Percentiles rank a stretch among this genome's conserved stretches.
phyloP scores from a whole-genome alignment of 2,113 vertebrate genomes.

The Xenopus laevis region DNA sequence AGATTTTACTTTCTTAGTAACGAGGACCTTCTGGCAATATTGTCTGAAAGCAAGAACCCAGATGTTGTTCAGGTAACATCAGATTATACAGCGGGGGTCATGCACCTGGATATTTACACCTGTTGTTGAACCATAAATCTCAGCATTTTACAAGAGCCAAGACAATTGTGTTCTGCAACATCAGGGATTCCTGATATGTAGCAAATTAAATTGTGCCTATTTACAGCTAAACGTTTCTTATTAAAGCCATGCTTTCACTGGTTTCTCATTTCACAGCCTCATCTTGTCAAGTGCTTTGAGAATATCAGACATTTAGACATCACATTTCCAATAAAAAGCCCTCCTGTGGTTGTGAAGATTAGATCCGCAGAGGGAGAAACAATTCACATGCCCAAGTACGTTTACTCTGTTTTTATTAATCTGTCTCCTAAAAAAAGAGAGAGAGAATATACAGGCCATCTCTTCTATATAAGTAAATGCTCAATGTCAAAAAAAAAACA shows the following conservation, averaged over 20 bases:
- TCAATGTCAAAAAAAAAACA: neutral
- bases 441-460: too few relatives aligned
- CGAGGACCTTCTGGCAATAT: conserved; percentile 58
- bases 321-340: conserved; percentile 50
- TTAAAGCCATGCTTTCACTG: neutral
- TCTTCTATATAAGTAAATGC: too few relatives aligned
- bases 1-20: conserved; percentile 69
- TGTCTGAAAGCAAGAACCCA: conserved; percentile 56
- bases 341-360: conserved; percentile 55
- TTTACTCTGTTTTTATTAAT: conserved; percentile 3
- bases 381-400: conserved; percentile 59
- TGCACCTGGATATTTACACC: too few relatives aligned
- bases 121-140: too few relatives aligned
- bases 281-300: conserved; percentile 64
- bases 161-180: too few relatives aligned
- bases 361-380: conserved; percentile 61
- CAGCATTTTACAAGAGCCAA: too few relatives aligned
- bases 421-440: neutral
- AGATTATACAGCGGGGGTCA: too few relatives aligned
- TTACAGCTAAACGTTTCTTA: neutral
- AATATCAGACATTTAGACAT: conserved; percentile 58
- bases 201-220: neutral
- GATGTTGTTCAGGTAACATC: conserved; percentile 57
- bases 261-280: conserved; percentile 52
- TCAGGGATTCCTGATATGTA: too few relatives aligned